Percentiles rank a stretch among this genome's conserved stretches.
These are phyloP conservation scores for Xylocopa sonorina DNA, from an alignment of 1,140 invertebrate species.

Conservation along the genomic window DNA sequence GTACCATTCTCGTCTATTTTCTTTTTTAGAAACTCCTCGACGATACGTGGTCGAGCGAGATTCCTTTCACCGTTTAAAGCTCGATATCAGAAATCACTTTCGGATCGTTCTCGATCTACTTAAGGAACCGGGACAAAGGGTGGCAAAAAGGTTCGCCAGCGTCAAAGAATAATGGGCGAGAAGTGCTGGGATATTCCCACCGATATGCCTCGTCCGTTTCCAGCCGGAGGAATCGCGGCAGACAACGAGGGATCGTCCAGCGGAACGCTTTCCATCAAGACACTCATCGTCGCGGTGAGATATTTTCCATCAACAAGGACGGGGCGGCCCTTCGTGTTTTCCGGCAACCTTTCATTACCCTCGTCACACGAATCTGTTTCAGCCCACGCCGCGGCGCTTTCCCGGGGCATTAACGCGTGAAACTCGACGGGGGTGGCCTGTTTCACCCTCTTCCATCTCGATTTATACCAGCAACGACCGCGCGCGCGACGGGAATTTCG, in stretches of 20 bases:
- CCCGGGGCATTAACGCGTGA: slow-evolving; percentile 61
- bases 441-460: not conserved
- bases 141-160: not conserved
- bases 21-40: no score
- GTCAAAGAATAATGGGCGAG: not conserved
- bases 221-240: not conserved
- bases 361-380: slow-evolving; percentile 59
- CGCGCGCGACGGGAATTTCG: slow-evolving; percentile 48
- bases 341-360: slow-evolving; percentile 55
- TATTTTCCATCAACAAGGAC: slow-evolving; percentile 30
- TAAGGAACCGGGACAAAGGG: not conserved
- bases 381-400: slow-evolving; percentile 43
- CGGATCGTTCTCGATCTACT: no score
- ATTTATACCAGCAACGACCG: slow-evolving; percentile 44
- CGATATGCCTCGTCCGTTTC: not conserved
- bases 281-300: not conserved
- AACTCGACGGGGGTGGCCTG: slow-evolving; percentile 16
- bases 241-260: not conserved
- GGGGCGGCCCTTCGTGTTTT: slow-evolving; percentile 35
- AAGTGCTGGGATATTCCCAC: not conserved
- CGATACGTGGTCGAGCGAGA: no score
- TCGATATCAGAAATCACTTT: no score
- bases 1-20: no score
- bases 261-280: slow-evolving; percentile 19
- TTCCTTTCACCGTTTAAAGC: not conserved